Evolutionary conservation across 1,140 invertebrate species (phyloP), one percentile per base, ranked within the genome.

Genomic region (Drosophila sp.): DNA sequence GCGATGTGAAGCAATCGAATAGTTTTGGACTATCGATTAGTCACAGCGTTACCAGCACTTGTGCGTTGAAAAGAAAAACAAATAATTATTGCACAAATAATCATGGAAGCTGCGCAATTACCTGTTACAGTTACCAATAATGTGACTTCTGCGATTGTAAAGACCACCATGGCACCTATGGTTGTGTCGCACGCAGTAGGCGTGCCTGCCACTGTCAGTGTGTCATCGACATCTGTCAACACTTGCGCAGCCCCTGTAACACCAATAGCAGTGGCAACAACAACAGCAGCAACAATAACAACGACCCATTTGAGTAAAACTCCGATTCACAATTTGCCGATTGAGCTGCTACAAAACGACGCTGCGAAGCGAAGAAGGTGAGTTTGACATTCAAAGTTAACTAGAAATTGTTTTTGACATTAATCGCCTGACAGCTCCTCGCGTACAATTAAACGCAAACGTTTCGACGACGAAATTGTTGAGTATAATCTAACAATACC

Each of bases 401-500:
- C 29, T 61, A 43, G 50, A 13, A 57, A 58, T 40, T 38, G 36
- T 43, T n/a, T 14, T 1, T 25, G 3, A 66, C 16, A n/a, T 13
- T n/a, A 50, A 7, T 18, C 5, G 2, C 13, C 18, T 32, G 16
- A 27, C 79, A 97, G 97, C 90, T 98, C 97, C 5, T 97, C 96
- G 29, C 93, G 98, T 48, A 98, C 97, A 8, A 99, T 99, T 83
- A 99, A 99, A 92, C 93, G 98, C 6, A 96, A 97, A 82, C 97
- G 98, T 76, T 99, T 99, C 93, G 98, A 99, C 92, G 98, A 99
- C 94, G 98, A 99, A 93, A 92, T 99, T 38, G 98, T 99, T 0
- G 96, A 97, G 92, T 97, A 96, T 76, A 97, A 96, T 90, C 92
- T 96, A 36, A 95, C 95, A 78, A 92, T 95, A 73, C 94, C 95